phyloP scores from a whole-genome alignment of 2,888 invertebrate species.

The Nemurella pictetii region DNA sequence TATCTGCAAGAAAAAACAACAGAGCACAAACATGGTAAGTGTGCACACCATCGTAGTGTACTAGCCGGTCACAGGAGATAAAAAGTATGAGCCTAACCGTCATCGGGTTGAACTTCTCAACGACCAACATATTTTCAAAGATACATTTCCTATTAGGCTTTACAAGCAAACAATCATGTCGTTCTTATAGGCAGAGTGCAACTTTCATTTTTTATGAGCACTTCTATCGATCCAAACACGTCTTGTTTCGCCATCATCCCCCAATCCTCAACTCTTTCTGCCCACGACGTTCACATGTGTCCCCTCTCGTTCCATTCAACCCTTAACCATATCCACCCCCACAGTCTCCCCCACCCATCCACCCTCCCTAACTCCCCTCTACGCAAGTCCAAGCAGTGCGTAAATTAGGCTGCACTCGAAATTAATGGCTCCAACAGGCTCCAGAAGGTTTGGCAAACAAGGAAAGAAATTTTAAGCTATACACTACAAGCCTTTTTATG shows the following conservation, averaged over 20 bases:
- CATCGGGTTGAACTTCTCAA: neutral
- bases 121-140: neutral
- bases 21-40: too few species aligned
- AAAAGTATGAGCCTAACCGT: neutral
- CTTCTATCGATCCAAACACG: conserved; percentile 10
- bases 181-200: neutral
- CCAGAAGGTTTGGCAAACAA: neutral
- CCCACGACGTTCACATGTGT: conserved; percentile 15
- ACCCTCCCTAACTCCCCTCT: neutral
- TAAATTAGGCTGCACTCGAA: conserved; percentile 39
- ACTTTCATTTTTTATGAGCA: neutral
- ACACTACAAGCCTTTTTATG: conserved; percentile 1
- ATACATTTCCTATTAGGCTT: neutral
- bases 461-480: conserved; percentile 6
- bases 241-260: conserved; percentile 14
- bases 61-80: neutral
- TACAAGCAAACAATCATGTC: neutral
- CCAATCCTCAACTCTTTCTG: conserved; percentile 27
- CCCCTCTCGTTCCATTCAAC: neutral
- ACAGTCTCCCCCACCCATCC: neutral
- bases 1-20: neutral
- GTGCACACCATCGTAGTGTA: too few species aligned
- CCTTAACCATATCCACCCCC: conserved; percentile 3
- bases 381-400: conserved; percentile 17
- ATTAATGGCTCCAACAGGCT: conserved; percentile 37